Evolutionary conservation across 2,113 vertebrate species (phyloP).

Genomic region (Mesitornis unicolor): DNA sequence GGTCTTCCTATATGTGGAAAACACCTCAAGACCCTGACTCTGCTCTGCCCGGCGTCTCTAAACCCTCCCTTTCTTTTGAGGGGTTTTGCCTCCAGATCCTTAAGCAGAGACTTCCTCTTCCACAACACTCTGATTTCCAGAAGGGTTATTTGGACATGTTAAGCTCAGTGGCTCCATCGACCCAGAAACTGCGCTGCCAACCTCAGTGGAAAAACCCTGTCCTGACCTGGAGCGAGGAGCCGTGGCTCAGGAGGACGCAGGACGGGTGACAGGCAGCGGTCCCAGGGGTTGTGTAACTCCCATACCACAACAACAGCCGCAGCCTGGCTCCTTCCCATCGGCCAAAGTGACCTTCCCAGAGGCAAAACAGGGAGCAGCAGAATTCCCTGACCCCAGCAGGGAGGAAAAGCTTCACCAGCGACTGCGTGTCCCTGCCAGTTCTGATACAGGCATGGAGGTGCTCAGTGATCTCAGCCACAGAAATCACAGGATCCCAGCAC

Average conservation of each 20-base stretch:
- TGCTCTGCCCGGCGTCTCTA: background rate
- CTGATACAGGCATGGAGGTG: rapidly evolving
- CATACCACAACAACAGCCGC: background rate
- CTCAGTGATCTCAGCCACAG: background rate
- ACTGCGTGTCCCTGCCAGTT: rapidly evolving
- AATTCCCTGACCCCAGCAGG: background rate
- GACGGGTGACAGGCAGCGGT: background rate
- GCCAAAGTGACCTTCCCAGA: slow-evolving; percentile 3
- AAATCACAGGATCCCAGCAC: no score
- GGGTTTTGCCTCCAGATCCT: background rate
- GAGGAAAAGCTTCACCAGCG: background rate
- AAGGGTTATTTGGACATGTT: background rate
- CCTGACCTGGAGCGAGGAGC: background rate
- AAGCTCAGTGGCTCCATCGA: background rate
- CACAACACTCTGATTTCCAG: background rate
- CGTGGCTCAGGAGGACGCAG: background rate
- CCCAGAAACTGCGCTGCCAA: background rate
- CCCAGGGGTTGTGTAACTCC: background rate
- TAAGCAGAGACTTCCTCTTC: background rate
- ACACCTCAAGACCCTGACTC: background rate
- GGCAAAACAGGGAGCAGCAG: background rate
- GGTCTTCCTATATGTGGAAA: rapidly evolving
- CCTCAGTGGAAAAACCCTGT: slow-evolving; percentile 13
- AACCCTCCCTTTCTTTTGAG: background rate
- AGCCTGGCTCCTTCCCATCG: slow-evolving; percentile 18